A percentile compares a stretch with the other conserved stretches of the same genome.
Evolutionary conservation across 2,797 vertebrate genomes (phyloP).

Genomic region (Molossus molossus): DNA sequence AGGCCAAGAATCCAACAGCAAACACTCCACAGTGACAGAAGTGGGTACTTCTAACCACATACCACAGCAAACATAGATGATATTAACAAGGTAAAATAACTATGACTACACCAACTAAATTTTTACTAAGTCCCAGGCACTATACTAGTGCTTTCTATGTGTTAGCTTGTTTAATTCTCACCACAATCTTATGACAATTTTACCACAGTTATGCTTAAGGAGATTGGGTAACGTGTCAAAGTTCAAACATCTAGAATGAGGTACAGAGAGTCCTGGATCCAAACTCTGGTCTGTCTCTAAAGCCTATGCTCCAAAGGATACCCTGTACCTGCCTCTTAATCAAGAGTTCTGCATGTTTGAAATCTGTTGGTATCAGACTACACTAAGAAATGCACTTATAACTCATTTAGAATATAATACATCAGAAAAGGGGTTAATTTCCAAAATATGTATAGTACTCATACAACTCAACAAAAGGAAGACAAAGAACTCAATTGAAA

Average conservation of each 20-base stretch:
- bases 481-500: too few species aligned
- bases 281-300: neutral
- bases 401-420: neutral
- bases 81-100: neutral
- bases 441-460: too few species aligned
- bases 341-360: constrained; percentile 19
- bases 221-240: neutral
- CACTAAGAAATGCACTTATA: neutral
- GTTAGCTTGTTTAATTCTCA: constrained; percentile 12
- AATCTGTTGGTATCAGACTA: constrained; percentile 21
- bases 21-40: neutral
- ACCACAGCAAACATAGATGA: neutral
- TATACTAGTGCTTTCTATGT: neutral
- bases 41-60: neutral
- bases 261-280: neutral
- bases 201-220: neutral
- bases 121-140: neutral
- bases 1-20: neutral
- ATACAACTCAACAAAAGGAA: too few species aligned
- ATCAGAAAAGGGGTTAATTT: too few species aligned
- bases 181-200: neutral
- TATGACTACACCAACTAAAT: neutral
- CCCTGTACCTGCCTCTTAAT: neutral
- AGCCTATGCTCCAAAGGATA: neutral
- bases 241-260: neutral